Percentiles rank a stretch among this genome's conserved stretches.
phyloP scores from a whole-genome alignment of 2,797 vertebrate genomes.

The Sorex maritimensis region DNA sequence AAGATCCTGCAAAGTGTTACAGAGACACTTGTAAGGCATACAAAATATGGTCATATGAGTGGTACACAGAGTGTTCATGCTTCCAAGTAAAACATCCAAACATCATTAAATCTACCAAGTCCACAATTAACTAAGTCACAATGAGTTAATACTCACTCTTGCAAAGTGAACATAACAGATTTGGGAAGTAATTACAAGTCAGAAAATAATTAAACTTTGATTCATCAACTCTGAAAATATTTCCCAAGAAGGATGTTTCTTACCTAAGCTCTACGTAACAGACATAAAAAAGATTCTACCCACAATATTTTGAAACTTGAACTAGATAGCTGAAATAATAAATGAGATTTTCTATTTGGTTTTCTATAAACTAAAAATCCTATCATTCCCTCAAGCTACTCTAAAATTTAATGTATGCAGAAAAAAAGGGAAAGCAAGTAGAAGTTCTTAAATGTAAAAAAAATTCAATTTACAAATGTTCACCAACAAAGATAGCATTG shows the following conservation, averaged over 20 bases:
- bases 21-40: slow-evolving; percentile 76
- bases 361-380: slow-evolving; percentile 32
- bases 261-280: background rate
- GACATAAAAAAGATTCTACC: background rate
- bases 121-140: slow-evolving; percentile 68
- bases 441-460: slow-evolving; percentile 62
- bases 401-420: background rate
- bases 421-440: background rate
- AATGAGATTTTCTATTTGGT: background rate
- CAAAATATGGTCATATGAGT: slow-evolving; percentile 75
- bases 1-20: slow-evolving; percentile 81
- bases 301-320: slow-evolving; percentile 45
- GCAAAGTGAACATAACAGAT: slow-evolving; percentile 56
- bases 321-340: slow-evolving; percentile 18
- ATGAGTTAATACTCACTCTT: slow-evolving; percentile 55
- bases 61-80: slow-evolving; percentile 49
- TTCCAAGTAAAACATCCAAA: slow-evolving; percentile 68
- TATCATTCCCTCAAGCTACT: slow-evolving; percentile 50
- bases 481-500: slow-evolving; percentile 52
- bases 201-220: slow-evolving; percentile 60
- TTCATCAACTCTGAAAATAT: slow-evolving; percentile 76
- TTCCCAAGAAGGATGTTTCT: slow-evolving; percentile 48
- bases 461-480: slow-evolving; percentile 59
- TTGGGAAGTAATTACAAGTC: slow-evolving; percentile 72
- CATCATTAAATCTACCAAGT: slow-evolving; percentile 58